Conservation (phyloP, 2,888 invertebrate species). For the Salticus scenicus region DNA sequence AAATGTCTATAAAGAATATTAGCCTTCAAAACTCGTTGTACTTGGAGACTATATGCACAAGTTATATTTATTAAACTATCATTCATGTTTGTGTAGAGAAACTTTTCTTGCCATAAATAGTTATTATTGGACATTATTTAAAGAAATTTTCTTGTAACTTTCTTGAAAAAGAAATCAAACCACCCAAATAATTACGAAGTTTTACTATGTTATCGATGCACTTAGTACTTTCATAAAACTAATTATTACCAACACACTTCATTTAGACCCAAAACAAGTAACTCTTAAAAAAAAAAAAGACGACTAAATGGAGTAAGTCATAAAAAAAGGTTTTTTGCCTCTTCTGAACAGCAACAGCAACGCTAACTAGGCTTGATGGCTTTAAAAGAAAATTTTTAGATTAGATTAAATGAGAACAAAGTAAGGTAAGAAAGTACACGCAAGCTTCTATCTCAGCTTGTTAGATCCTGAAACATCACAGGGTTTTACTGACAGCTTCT, state of each 20-base stretch:
- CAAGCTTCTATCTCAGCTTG: constrained; percentile 17
- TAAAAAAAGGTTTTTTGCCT: constrained; percentile 1
- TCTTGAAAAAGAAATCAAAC: constrained; percentile 18
- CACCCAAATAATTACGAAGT: constrained; percentile 51
- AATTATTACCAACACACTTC: constrained; percentile 63
- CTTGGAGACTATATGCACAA: too few relatives aligned
- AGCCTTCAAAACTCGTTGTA: too few relatives aligned
- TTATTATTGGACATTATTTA: constrained; percentile 6
- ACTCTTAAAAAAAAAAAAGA: constrained; percentile 2
- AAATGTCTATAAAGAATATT: too few relatives aligned
- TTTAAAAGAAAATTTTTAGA: constrained; percentile 22
- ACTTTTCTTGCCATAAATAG: neutral
- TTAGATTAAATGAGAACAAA: constrained; percentile 63
- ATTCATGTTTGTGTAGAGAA: too few relatives aligned
- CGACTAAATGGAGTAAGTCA: neutral
- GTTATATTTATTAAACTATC: too few relatives aligned
- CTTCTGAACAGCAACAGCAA: neutral
- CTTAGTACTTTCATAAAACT: constrained; percentile 62
- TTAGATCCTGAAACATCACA: constrained; percentile 14
- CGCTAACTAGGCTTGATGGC: constrained; percentile 7
- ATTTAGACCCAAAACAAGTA: constrained; percentile 57
- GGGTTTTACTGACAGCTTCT: constrained; percentile 25
- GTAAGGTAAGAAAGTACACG: constrained; percentile 21
- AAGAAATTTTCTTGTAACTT: too few relatives aligned
- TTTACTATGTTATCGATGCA: constrained; percentile 31